A percentile compares a stretch with the other conserved stretches of the same genome.
Conservation (phyloP, 2,113 vertebrate genomes). For the Seriola quinqueradiata region DNA sequence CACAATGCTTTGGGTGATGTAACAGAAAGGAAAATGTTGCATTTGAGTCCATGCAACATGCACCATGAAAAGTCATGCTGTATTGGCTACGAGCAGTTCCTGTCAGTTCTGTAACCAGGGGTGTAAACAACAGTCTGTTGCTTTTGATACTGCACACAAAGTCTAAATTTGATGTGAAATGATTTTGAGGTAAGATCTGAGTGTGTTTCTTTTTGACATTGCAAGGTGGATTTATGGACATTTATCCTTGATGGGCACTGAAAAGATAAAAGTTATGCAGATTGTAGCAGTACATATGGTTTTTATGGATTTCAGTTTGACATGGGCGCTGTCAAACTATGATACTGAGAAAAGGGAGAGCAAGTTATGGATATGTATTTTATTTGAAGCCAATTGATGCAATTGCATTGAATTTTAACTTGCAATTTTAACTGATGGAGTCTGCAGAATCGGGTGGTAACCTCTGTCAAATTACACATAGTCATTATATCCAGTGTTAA, state of each 20-base stretch:
- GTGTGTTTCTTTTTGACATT: background rate
- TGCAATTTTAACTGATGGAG: background rate
- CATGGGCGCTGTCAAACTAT: background rate
- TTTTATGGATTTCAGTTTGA: background rate
- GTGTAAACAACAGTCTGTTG: background rate
- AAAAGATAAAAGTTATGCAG: background rate
- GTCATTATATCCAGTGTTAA: constrained; percentile 8
- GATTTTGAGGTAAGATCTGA: background rate
- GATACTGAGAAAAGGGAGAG: background rate
- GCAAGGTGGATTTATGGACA: background rate
- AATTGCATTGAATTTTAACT: too few relatives aligned
- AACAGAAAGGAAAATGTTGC: constrained; percentile 1
- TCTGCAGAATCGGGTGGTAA: background rate
- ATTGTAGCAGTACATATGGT: background rate
- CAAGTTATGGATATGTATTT: too few relatives aligned
- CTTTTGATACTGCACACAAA: background rate
- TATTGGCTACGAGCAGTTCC: background rate
- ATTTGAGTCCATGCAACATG: too few relatives aligned
- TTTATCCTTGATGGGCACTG: background rate
- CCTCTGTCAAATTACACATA: constrained; percentile 11
- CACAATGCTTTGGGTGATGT: background rate
- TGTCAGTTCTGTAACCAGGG: background rate
- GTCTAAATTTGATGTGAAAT: background rate
- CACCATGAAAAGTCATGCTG: background rate
- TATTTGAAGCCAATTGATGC: too few relatives aligned